Percentiles rank a stretch among this genome's conserved stretches.
phyloP scores from a whole-genome alignment of 2,113 vertebrate genomes.

The Tetrax tetrax region DNA sequence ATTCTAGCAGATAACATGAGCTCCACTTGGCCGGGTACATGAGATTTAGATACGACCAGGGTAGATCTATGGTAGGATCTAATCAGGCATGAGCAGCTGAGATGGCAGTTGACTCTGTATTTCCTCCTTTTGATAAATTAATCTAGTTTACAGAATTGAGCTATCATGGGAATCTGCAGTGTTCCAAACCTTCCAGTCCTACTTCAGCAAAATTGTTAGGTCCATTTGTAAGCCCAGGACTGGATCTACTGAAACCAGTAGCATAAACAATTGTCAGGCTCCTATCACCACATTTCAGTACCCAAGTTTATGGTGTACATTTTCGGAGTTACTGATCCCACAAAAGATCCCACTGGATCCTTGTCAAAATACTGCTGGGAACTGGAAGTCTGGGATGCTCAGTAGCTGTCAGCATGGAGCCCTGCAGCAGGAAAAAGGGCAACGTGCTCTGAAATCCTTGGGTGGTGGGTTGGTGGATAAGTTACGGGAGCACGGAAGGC shows the following conservation, averaged over 20 bases:
- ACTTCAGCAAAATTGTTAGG: fast-evolving
- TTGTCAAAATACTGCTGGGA: too few relatives aligned
- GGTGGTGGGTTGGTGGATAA: too few relatives aligned
- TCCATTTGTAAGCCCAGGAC: background rate
- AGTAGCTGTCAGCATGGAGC: background rate
- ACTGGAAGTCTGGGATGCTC: background rate
- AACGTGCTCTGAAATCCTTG: background rate
- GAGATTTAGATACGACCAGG: background rate
- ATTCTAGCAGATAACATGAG: fast-evolving
- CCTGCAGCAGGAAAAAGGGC: background rate
- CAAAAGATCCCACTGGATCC: background rate
- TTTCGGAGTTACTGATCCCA: background rate
- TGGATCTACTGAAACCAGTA: background rate
- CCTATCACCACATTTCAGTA: background rate
- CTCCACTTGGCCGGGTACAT: background rate
- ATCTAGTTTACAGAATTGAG: background rate
- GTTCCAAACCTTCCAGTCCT: background rate
- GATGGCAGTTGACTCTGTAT: background rate
- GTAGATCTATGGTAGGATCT: slow-evolving; percentile 36
- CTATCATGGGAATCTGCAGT: fast-evolving
- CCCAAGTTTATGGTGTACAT: background rate
- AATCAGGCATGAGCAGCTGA: background rate
- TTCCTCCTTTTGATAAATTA: background rate
- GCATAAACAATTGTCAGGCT: background rate
- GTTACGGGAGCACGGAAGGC: background rate